Evolutionary conservation across 2,888 invertebrate species (phyloP).

Genomic region (Pterobdella sp.): DNA sequence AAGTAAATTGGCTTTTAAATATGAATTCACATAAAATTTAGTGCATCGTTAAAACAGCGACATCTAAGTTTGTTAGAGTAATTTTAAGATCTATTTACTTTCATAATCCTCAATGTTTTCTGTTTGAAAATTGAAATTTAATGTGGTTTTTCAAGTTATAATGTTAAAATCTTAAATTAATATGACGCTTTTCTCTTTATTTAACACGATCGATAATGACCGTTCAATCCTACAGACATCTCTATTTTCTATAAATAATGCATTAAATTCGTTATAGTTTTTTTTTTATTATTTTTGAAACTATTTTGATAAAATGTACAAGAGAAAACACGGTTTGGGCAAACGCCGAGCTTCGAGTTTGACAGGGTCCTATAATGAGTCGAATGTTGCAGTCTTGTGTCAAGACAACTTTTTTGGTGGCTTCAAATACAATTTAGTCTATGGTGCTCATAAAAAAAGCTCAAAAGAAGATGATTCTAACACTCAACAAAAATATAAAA

Average conservation of each 20-base stretch:
- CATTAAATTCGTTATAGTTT: neutral
- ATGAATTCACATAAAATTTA: too few species aligned
- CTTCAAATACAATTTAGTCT: slow-evolving; percentile 17
- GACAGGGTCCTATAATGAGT: slow-evolving; percentile 44
- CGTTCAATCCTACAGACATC: neutral
- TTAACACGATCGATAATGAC: neutral
- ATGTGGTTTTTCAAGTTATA: too few species aligned
- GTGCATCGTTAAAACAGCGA: too few species aligned
- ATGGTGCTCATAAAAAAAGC: neutral
- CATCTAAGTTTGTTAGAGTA: too few species aligned
- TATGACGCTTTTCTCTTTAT: too few species aligned
- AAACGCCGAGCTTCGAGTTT: slow-evolving; percentile 42
- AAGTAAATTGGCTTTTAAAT: too few species aligned
- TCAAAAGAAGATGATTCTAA: slow-evolving; percentile 3
- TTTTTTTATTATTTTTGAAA: neutral
- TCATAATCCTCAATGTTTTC: too few species aligned
- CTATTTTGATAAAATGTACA: slow-evolving; percentile 38
- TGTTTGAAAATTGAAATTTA: too few species aligned
- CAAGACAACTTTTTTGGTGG: slow-evolving; percentile 33
- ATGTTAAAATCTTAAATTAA: too few species aligned
- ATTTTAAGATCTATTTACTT: too few species aligned
- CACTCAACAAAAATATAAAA: neutral
- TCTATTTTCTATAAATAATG: neutral
- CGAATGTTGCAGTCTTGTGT: slow-evolving; percentile 37
- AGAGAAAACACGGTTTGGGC: slow-evolving; percentile 44